phyloP scores from a whole-genome alignment of 1,140 invertebrate species.

The Apocrypta bakeri region DNA sequence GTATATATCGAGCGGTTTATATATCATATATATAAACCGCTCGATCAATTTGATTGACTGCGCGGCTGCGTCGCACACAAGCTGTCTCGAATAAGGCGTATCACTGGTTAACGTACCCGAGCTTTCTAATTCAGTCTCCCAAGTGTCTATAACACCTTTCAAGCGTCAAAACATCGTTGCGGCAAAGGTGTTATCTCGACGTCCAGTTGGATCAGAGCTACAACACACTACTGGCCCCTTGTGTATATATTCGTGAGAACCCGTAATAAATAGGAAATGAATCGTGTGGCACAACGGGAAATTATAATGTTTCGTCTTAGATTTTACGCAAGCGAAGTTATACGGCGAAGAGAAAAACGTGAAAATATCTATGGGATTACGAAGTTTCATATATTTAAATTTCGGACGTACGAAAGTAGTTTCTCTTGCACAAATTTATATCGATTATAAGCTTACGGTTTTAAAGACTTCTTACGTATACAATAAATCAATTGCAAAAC shows the following conservation, averaged over 20 bases:
- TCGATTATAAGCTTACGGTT: too few species aligned
- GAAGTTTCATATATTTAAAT: too few species aligned
- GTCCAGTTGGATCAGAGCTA: not conserved
- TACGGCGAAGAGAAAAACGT: not conserved
- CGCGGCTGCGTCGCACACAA: not conserved
- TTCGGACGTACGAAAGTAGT: too few species aligned
- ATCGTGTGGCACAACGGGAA: not conserved
- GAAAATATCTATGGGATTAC: not conserved
- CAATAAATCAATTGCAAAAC: not conserved
- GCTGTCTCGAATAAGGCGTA: not conserved
- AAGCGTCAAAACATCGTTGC: not conserved
- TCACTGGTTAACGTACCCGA: not conserved
- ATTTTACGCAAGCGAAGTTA: not conserved
- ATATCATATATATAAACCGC: not conserved
- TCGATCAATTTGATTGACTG: constrained; percentile 17
- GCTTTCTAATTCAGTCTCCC: constrained; percentile 16
- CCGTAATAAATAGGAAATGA: not conserved
- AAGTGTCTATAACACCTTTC: not conserved
- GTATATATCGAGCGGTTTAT: too few species aligned
- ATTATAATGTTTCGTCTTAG: not conserved
- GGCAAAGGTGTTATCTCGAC: constrained; percentile 2
- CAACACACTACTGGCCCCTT: not conserved
- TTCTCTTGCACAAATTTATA: too few species aligned
- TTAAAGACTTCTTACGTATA: too few species aligned
- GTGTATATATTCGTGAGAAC: not conserved